phyloP scores from a whole-genome alignment of 2,113 vertebrate genomes.

The Phylloscopus trochiloides region DNA sequence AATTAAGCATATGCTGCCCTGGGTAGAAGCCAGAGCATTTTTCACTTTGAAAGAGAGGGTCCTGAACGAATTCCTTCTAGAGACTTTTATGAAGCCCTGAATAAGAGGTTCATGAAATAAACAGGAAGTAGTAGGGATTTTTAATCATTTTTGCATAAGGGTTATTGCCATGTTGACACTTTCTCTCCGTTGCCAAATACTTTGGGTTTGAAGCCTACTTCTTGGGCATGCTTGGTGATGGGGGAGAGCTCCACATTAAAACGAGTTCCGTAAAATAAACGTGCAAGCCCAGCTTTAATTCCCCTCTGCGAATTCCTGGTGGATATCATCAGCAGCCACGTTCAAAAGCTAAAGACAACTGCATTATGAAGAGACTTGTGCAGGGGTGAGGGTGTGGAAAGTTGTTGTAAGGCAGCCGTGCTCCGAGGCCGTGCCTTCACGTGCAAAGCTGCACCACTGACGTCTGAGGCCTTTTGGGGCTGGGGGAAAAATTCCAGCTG shows the following conservation, averaged over 20 bases:
- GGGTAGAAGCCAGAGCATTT: background rate
- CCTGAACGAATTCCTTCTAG: background rate
- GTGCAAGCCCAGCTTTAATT: background rate
- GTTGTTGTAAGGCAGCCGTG: background rate
- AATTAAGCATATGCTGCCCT: background rate
- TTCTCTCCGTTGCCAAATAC: background rate
- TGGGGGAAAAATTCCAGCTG: background rate
- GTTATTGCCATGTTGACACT: background rate
- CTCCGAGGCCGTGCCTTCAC: rapidly evolving
- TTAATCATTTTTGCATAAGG: background rate
- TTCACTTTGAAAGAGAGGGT: background rate
- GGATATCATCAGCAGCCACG: background rate
- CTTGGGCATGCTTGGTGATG: background rate
- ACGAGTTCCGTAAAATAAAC: rapidly evolving
- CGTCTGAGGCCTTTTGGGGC: background rate
- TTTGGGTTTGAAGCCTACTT: background rate
- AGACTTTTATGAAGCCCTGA: background rate
- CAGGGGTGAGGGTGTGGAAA: background rate
- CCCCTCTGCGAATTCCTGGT: background rate
- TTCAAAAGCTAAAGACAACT: background rate
- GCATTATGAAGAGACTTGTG: background rate
- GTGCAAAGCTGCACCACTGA: background rate
- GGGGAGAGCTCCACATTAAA: background rate
- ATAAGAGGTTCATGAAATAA: background rate
- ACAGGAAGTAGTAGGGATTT: background rate